Evolutionary conservation across 2,888 invertebrate species (phyloP), one percentile per base, ranked within the genome.

Genomic region (Linyphia triangularis): DNA sequence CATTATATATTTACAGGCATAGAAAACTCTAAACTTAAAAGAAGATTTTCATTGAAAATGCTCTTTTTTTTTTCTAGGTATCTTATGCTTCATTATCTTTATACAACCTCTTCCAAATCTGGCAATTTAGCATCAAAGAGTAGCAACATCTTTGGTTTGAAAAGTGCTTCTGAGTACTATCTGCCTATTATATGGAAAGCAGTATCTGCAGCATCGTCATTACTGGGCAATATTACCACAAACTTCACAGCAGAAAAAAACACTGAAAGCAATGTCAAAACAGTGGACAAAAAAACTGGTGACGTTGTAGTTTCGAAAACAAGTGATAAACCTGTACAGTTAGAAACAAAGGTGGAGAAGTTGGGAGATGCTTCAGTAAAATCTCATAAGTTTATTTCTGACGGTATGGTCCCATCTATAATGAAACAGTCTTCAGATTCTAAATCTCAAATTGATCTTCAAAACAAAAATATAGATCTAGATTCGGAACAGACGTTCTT

Each of bases 21-120:
- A n/a, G n/a, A n/a, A n/a, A n/a, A n/a, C n/a, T n/a, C n/a, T n/a
- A n/a, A n/a, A n/a, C n/a, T n/a, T n/a, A n/a, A n/a, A n/a, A n/a
- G n/a, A n/a, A n/a, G 22, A n/a, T 19, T 59, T 26, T 9, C 26
- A 26, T 51, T 19, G 19, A 13, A 7, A 75, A 7, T 65, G 10
- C 24, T 40, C 69, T 24, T 24, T 65, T 69, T 81, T 40, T 37
- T 24, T 82, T 59, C 10, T 24, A 82, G 82, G 30, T 59, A n/a
- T 13, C 16, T 82, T 3, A 19, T 63, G 63, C 30, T 82, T 2
- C 43, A 19, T 3, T 22, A 19, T 16, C 59, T 24, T 7, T 81
- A 88, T 88, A 67, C 82, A 2, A 83, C 88, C 2, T 88, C 88
- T 26, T 72, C 88, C 10, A 88, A 88, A 43, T 57, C 82, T 37